These are phyloP conservation scores for Penaeus indicus DNA, from an alignment of 1,140 invertebrate genomes.

Conservation along the genomic window DNA sequence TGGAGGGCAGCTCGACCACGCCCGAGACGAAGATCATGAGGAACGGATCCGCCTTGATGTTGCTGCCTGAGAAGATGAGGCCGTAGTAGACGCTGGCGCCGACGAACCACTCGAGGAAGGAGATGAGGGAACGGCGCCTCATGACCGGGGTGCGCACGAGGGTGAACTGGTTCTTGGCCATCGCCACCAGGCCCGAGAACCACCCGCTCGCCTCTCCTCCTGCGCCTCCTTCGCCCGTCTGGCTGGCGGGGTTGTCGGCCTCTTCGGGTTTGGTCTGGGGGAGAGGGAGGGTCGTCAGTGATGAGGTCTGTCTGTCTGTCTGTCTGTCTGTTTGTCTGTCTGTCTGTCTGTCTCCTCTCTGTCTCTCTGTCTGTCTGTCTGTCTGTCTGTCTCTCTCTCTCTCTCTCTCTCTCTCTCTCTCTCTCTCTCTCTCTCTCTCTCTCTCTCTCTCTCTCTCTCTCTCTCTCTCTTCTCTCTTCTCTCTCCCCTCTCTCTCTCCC, in stretches of 20 bases:
- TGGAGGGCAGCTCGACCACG: slow-evolving; percentile 61
- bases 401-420: neutral
- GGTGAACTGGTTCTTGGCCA: slow-evolving; percentile 19
- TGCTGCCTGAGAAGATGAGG: slow-evolving; percentile 78
- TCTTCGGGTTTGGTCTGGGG: neutral
- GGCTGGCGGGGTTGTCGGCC: too few species aligned
- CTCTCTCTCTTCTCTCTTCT: neutral
- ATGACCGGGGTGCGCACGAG: slow-evolving; percentile 76
- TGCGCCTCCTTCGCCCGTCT: neutral
- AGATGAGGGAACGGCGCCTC: slow-evolving; percentile 78
- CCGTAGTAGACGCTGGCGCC: slow-evolving; percentile 80
- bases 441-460: too few species aligned
- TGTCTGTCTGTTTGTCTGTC: neutral
- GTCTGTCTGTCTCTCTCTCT: neutral
- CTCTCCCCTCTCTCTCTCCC: neutral
- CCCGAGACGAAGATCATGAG: slow-evolving; percentile 62
- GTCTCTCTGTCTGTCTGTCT: too few species aligned
- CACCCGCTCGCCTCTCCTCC: neutral
- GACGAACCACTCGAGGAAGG: slow-evolving; percentile 83
- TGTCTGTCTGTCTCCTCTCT: neutral
- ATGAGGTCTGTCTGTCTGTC: too few species aligned
- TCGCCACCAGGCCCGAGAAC: neutral
- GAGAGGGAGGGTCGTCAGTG: neutral
- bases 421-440: neutral
- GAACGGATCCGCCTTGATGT: slow-evolving; percentile 68